Conservation (phyloP, 2,888 invertebrate species). For the Corythucha ciliata region DNA sequence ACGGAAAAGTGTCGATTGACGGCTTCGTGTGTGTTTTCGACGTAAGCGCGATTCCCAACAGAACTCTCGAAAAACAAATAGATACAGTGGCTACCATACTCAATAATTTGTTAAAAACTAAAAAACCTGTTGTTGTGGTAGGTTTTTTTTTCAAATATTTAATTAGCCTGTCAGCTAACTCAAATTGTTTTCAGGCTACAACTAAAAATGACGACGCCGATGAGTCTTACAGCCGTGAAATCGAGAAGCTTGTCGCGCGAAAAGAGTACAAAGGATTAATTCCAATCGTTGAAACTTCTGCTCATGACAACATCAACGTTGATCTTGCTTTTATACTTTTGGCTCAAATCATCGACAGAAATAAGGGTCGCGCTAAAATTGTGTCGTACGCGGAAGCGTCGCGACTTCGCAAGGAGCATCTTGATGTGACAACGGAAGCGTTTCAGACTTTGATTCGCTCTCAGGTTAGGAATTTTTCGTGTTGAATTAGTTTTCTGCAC, state of each 20-base stretch:
- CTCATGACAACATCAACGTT: constrained; percentile 92
- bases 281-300: constrained; percentile 85
- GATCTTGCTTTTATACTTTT: constrained; percentile 82
- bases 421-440: constrained; percentile 84
- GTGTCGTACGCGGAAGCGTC: constrained; percentile 75
- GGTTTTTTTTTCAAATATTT: too few species aligned
- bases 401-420: constrained; percentile 71
- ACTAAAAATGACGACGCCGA: constrained; percentile 92
- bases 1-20: constrained; percentile 85
- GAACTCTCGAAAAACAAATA: constrained; percentile 82
- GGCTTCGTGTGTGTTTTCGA: constrained; percentile 95
- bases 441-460: constrained; percentile 75
- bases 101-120: constrained; percentile 78
- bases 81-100: constrained; percentile 77
- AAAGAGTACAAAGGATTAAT: constrained; percentile 88
- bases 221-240: constrained; percentile 78
- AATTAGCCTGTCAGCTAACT: background rate
- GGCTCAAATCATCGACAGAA: constrained; percentile 86
- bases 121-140: constrained; percentile 89
- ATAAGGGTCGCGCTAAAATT: constrained; percentile 64
- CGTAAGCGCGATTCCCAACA: constrained; percentile 85
- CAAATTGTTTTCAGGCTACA: constrained; percentile 63
- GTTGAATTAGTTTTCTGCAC: too few species aligned
- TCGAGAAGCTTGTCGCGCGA: constrained; percentile 73
- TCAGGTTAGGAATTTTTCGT: constrained; percentile 8